A percentile compares a stretch with the other conserved stretches of the same genome.
Evolutionary conservation across 2,113 vertebrate species (phyloP).

Genomic region (Furnarius figulus): DNA sequence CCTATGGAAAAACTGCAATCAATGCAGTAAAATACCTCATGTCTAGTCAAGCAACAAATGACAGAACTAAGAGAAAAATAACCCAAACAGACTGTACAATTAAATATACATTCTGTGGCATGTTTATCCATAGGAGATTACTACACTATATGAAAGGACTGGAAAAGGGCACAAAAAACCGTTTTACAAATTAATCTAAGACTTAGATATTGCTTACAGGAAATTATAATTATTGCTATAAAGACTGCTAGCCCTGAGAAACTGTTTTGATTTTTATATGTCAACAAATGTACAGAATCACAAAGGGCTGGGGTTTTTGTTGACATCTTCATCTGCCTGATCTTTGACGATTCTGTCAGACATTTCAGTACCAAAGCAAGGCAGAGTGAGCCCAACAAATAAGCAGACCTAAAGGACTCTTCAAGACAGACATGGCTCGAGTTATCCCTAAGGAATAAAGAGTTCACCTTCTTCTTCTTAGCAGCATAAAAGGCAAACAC

Average conservation of each 20-base stretch:
- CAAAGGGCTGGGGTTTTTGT: background rate
- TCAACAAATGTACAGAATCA: background rate
- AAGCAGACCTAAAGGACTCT: background rate
- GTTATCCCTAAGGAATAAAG: background rate
- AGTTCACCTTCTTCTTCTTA: background rate
- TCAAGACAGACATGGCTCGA: background rate
- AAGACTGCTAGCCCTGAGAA: background rate
- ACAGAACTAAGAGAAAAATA: background rate
- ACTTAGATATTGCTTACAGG: background rate
- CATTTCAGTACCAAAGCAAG: background rate
- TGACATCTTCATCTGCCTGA: background rate
- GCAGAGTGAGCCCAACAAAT: accelerated
- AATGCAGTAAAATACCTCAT: background rate
- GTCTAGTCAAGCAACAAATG: background rate
- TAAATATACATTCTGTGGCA: background rate
- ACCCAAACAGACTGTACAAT: background rate
- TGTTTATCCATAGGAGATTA: background rate
- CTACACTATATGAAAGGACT: background rate
- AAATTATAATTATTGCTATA: background rate
- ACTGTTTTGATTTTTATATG: background rate
- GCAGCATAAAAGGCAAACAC: background rate
- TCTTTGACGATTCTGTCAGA: background rate
- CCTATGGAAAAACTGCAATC: background rate
- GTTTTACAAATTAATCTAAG: background rate
- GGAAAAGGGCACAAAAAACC: background rate